These are phyloP conservation scores for Sesamia inferens DNA, from an alignment of 2,888 invertebrate genomes.

Conservation along the genomic window DNA sequence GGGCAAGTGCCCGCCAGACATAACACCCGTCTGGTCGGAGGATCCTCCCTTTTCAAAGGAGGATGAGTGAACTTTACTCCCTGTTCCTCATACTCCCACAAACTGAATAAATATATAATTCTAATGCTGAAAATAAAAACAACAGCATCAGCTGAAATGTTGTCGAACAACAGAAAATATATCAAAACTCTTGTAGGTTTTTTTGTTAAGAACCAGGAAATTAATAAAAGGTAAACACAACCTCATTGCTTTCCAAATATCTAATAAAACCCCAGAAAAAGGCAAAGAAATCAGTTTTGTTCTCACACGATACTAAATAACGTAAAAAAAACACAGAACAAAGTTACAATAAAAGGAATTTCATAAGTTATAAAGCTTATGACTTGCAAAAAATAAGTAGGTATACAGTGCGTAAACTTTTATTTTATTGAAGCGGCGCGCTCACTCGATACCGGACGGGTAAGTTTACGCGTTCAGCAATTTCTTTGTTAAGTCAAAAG, in stretches of 20 bases:
- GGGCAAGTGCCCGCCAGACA: no score
- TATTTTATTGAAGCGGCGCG: constrained; percentile 73
- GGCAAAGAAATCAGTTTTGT: constrained; percentile 36
- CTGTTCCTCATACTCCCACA: no score
- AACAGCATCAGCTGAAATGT: background rate
- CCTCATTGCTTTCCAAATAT: constrained; percentile 19
- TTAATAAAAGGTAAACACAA: constrained; percentile 30
- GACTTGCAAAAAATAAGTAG: constrained; percentile 67
- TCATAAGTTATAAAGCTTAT: constrained; percentile 65
- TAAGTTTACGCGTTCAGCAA: constrained; percentile 74
- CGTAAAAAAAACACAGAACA: constrained; percentile 42
- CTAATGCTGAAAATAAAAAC: background rate
- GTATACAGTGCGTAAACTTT: constrained; percentile 70
- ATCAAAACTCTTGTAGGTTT: constrained; percentile 1
- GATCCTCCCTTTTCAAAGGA: no score
- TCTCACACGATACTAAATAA: constrained; percentile 35
- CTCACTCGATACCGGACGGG: constrained; percentile 70
- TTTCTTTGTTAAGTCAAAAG: constrained; percentile 79
- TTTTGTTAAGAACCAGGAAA: background rate
- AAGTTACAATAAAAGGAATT: constrained; percentile 60
- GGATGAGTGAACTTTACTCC: no score
- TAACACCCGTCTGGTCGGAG: no score
- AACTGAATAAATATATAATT: no score
- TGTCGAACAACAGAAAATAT: background rate
- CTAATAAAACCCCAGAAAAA: constrained; percentile 38